A percentile compares a stretch with the other conserved stretches of the same genome.
phyloP scores from a whole-genome alignment of 2,113 vertebrate species.

The Glaucidium brasilianum region DNA sequence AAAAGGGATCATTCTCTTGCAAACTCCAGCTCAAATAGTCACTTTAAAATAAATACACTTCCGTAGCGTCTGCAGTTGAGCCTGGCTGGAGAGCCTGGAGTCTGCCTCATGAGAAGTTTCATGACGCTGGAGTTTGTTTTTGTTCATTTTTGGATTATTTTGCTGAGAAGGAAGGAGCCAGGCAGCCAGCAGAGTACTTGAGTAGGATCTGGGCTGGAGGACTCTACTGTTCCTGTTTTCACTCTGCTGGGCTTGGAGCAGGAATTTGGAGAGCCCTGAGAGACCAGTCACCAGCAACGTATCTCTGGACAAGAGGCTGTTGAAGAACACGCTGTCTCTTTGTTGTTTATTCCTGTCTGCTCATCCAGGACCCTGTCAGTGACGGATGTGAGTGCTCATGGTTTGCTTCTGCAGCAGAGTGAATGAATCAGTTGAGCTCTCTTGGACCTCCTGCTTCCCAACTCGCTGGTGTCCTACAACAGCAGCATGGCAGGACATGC shows the following conservation, averaged over 20 bases:
- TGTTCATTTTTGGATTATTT: conserved; percentile 25
- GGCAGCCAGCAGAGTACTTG: conserved; percentile 3
- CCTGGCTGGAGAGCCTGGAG: conserved; percentile 23
- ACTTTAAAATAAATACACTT: conserved; percentile 37
- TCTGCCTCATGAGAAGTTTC: conserved; percentile 14
- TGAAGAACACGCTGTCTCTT: background rate
- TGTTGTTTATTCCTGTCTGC: background rate
- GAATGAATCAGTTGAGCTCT: background rate
- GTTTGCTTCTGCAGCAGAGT: background rate
- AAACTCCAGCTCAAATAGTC: conserved; percentile 12
- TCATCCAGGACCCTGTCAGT: accelerated
- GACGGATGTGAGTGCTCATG: background rate
- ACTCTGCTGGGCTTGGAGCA: background rate
- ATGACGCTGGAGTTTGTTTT: background rate
- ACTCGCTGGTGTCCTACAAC: background rate
- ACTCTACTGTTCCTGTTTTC: background rate
- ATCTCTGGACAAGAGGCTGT: background rate
- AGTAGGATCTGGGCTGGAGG: background rate
- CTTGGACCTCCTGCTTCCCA: background rate
- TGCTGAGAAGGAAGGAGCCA: conserved; percentile 23
- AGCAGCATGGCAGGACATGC: background rate
- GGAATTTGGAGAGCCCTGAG: background rate
- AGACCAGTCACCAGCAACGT: background rate
- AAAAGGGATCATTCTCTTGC: background rate
- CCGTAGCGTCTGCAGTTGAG: background rate